phyloP scores from a whole-genome alignment of 2,797 vertebrate species.

The Rhincodon typus region DNA sequence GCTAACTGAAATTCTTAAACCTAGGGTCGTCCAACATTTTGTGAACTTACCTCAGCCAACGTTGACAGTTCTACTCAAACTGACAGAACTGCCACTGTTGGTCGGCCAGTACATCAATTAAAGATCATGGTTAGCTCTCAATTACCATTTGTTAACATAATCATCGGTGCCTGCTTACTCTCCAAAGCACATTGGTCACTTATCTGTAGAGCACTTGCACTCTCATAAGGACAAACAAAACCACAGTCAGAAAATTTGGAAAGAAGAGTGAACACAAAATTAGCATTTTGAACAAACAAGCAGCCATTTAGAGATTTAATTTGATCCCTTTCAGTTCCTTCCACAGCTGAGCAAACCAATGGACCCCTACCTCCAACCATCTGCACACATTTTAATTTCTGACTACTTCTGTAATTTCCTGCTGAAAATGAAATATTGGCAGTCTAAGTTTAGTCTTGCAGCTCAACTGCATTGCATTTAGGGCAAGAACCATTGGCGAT shows the following conservation, averaged over 20 bases:
- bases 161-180: constrained; percentile 34
- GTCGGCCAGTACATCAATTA: background rate
- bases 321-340: constrained; percentile 11
- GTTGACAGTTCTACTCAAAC: background rate
- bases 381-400: constrained; percentile 30
- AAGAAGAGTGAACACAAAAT: background rate
- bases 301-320: constrained; percentile 21
- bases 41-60: background rate
- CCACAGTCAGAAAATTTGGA: background rate
- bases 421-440: constrained; percentile 16
- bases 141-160: background rate
- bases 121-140: background rate
- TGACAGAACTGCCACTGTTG: background rate
- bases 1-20: background rate
- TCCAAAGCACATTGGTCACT: constrained; percentile 41
- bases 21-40: background rate
- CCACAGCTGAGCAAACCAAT: background rate
- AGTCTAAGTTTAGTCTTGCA: constrained; percentile 6
- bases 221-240: background rate
- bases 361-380: background rate
- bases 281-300: constrained; percentile 15
- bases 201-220: constrained; percentile 14
- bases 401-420: constrained; percentile 25
- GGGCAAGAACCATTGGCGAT: background rate
- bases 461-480: constrained; percentile 4